A percentile compares a stretch with the other conserved stretches of the same genome.
These are phyloP conservation scores for Drosophila pectinifera DNA, from an alignment of 1,140 invertebrate species.

Conservation along the genomic window DNA sequence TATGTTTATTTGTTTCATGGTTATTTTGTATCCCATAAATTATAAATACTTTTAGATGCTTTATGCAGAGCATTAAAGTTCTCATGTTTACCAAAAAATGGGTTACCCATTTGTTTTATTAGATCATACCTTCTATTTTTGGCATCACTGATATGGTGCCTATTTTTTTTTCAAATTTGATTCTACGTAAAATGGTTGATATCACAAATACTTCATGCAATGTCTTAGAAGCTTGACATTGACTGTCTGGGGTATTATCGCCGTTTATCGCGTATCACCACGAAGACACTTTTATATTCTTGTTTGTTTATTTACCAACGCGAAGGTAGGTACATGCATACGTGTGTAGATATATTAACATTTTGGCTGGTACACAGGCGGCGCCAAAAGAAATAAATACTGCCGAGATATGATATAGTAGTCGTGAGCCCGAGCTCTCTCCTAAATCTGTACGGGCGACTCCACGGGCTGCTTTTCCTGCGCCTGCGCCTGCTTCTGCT, in stretches of 20 bases:
- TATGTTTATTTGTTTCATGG: too few species aligned
- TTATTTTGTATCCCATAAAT: too few species aligned
- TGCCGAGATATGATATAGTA: conserved; percentile 65
- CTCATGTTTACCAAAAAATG: neutral
- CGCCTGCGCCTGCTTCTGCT: too few species aligned
- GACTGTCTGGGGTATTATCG: conserved; percentile 7
- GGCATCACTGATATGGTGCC: neutral
- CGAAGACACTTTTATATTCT: conserved; percentile 39
- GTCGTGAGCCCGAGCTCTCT: conserved; percentile 6
- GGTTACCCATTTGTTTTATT: too few species aligned
- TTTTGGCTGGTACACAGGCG: conserved; percentile 37
- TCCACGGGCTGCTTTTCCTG: conserved; percentile 61
- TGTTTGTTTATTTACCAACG: conserved; percentile 51
- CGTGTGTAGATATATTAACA: conserved; percentile 18
- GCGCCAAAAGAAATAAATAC: conserved; percentile 51
- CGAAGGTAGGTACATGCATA: conserved; percentile 12
- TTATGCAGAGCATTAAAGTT: too few species aligned
- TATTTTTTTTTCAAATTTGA: neutral
- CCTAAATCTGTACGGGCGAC: conserved; percentile 73
- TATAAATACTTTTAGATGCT: too few species aligned
- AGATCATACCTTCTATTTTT: neutral
- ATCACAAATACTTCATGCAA: neutral
- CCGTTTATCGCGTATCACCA: conserved; percentile 33
- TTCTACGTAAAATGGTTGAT: neutral
- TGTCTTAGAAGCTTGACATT: conserved; percentile 9